Base-by-base conservation (phyloP, 2,888 invertebrate species). In the Hypercompe scribonia region DNA sequence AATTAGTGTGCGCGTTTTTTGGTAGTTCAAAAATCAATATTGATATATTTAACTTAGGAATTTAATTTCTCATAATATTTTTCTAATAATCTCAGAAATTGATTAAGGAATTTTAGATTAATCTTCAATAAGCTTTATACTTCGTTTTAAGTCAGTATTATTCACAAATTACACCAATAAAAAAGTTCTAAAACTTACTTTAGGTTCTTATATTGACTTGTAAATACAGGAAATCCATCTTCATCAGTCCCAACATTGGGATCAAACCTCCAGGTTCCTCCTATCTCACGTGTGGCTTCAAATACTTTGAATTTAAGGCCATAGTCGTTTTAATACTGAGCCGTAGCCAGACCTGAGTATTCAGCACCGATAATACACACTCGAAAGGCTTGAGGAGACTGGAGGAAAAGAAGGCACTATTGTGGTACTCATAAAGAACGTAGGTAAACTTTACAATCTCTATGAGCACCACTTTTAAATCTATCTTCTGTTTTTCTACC, bases 181-280 rank as follows among this genome's bases (percentile, higher is more conserved):
- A 50, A 50, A 24, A 8, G 24, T 50, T 50, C 7, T 46, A 21
- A 46, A 46, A 5, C 58, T 28, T 31, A 93, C 95, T 94, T 93
- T 3, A 98, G 93, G 86, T 97, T 96, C 88, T 97, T 96, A 88
- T 98, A 98, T 97, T 98, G 97, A 92, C 98, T 97, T 13, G 98
- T 97, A 88, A 97, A 97, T 18, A 98, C 91, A 0, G 97, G 97
- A 33, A 97, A 84, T 0, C 97, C 97, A 89, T 97, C 94, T 61
- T 97, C 95, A 81, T 98, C 97, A 0, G 90, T 82, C 1, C 97
- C 97, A 2, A 96, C 94, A 31, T 94, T 89, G 10, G 97, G 97
- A 13, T 96, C 97, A 88, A 97, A 98, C 42, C 97, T 94, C 98
- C 98, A 98, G 0, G 97, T 98, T 2, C 98, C 98, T 13, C 98